Conservation (phyloP, 2,113 vertebrate genomes). For the Notarius quadriscutis region DNA sequence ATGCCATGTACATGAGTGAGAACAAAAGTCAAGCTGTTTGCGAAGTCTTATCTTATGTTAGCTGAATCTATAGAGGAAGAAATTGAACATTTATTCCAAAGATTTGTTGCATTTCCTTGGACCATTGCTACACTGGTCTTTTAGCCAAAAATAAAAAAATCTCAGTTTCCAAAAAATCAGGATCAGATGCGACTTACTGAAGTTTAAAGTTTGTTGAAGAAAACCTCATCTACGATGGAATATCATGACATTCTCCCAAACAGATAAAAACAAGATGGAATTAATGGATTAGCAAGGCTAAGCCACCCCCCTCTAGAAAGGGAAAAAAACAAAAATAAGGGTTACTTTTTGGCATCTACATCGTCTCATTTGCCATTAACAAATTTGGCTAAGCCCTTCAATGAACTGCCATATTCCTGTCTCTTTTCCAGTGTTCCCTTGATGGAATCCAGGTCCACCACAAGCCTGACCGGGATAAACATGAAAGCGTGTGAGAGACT, state of each 20-base stretch:
- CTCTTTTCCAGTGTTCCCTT: neutral
- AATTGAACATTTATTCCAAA: neutral
- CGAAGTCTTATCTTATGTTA: slow-evolving; percentile 4
- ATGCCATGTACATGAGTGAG: slow-evolving; percentile 37
- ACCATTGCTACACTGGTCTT: neutral
- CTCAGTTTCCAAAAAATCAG: neutral
- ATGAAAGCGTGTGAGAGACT: neutral
- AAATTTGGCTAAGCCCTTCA: neutral
- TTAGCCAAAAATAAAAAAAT: neutral
- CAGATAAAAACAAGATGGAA: too few relatives aligned
- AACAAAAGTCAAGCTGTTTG: slow-evolving; percentile 39
- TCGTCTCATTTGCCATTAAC: neutral
- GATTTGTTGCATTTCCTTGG: neutral
- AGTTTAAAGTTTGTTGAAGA: neutral
- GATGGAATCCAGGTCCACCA: neutral
- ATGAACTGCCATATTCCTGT: neutral
- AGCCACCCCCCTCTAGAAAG: too few relatives aligned
- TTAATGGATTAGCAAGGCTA: too few relatives aligned
- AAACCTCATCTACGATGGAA: neutral
- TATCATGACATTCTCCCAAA: too few relatives aligned
- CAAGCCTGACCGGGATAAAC: neutral
- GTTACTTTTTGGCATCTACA: neutral
- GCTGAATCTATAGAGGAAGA: neutral
- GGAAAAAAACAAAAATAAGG: too few relatives aligned
- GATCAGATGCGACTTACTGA: neutral